These are phyloP conservation scores for Gryllus longicercus DNA, from an alignment of 2,888 invertebrate genomes.

Conservation along the genomic window DNA sequence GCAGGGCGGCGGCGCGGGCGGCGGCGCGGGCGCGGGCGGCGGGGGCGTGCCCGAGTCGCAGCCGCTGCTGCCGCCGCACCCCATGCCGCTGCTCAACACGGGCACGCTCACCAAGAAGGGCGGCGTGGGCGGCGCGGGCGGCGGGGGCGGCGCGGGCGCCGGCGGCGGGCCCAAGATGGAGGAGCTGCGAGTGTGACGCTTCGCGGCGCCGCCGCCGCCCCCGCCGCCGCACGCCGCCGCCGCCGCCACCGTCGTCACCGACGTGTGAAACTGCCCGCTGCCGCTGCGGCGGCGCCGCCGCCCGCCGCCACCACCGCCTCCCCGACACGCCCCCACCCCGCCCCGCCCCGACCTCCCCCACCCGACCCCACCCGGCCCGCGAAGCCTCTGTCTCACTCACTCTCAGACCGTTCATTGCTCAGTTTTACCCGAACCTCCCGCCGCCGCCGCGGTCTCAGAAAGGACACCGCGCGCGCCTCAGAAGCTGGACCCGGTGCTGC, in stretches of 20 bases:
- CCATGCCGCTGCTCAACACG: constrained; percentile 71
- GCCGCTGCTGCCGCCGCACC: constrained; percentile 36
- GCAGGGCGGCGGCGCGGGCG: constrained; percentile 56
- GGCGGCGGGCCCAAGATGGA: constrained; percentile 58
- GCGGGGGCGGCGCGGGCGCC: neutral
- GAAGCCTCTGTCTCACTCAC: neutral
- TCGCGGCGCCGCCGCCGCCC: constrained; percentile 23
- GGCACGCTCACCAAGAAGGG: constrained; percentile 74
- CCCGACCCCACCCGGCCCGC: neutral
- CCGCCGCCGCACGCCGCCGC: neutral
- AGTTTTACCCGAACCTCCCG: neutral
- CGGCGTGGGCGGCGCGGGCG: constrained; percentile 48
- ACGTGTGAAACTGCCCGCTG: neutral
- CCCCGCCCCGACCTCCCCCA: neutral
- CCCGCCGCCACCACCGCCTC: neutral
- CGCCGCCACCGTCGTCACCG: neutral
- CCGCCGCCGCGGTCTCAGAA: too few relatives aligned
- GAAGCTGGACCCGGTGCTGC: too few relatives aligned
- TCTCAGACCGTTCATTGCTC: constrained; percentile 7
- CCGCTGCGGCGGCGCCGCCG: neutral
- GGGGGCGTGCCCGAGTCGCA: constrained; percentile 62
- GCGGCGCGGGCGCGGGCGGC: constrained; percentile 54
- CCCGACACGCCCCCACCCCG: neutral
- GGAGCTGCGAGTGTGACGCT: constrained; percentile 78
- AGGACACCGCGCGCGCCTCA: too few relatives aligned